Evolutionary conservation across 2,797 vertebrate species (phyloP).

Genomic region (Argya squamiceps): DNA sequence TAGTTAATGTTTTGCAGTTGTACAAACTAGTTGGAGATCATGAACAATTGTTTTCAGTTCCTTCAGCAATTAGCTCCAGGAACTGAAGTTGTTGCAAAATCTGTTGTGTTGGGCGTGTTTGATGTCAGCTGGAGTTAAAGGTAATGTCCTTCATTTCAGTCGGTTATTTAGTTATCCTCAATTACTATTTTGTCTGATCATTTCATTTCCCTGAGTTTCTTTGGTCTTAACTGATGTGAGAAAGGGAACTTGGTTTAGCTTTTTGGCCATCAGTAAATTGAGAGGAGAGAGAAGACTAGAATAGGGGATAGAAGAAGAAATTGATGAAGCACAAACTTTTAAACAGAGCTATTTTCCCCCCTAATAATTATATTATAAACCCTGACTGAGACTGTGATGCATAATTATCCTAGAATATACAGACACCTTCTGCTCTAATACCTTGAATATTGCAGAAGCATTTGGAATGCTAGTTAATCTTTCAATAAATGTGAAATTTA

Average conservation of each 20-base stretch:
- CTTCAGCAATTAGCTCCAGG: neutral
- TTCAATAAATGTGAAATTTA: conserved; percentile 68
- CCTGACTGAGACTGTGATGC: conserved; percentile 38
- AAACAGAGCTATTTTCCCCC: conserved; percentile 57
- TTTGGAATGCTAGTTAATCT: conserved; percentile 69
- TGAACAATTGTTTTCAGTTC: conserved; percentile 8
- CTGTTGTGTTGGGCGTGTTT: neutral
- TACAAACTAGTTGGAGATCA: neutral
- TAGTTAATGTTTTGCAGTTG: conserved; percentile 9
- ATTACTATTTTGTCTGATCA: conserved; percentile 37
- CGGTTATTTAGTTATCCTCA: conserved; percentile 51
- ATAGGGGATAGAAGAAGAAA: conserved; percentile 33
- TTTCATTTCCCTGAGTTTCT: conserved; percentile 73
- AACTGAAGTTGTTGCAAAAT: conserved; percentile 19
- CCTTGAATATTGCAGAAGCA: conserved; percentile 49
- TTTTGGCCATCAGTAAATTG: conserved; percentile 1
- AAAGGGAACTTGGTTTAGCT: conserved; percentile 49
- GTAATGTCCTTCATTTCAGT: conserved; percentile 55
- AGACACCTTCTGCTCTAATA: conserved; percentile 46
- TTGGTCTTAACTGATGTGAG: conserved; percentile 73
- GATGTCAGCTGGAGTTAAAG: conserved; percentile 48
- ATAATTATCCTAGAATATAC: conserved; percentile 13
- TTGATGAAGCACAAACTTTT: conserved; percentile 74
- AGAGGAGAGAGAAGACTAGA: conserved; percentile 15
- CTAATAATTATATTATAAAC: conserved; percentile 19